These are phyloP conservation scores for Sepioteuthis lessoniana DNA, from an alignment of 2,888 invertebrate genomes.

Conservation along the genomic window DNA sequence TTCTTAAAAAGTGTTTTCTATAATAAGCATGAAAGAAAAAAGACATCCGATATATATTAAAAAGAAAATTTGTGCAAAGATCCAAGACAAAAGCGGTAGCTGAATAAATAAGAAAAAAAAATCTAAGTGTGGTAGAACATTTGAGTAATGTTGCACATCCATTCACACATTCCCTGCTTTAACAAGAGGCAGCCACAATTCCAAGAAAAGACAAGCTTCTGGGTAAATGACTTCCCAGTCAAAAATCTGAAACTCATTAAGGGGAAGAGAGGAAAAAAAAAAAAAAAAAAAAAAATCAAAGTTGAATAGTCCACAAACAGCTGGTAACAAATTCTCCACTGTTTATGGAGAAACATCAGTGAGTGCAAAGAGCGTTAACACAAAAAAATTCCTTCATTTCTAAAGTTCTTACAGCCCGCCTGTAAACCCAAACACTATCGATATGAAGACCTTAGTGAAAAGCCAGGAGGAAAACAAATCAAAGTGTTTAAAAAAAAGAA, in stretches of 20 bases:
- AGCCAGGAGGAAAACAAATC: no score
- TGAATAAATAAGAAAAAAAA: not conserved
- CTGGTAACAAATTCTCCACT: not conserved
- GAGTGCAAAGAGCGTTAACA: not conserved
- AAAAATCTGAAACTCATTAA: not conserved
- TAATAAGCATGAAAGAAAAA: not conserved
- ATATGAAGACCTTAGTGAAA: not conserved
- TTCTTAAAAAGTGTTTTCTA: not conserved
- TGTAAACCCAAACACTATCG: not conserved
- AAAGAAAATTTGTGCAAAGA: not conserved
- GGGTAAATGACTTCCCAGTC: not conserved
- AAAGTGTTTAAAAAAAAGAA: no score
- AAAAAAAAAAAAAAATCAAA: not conserved
- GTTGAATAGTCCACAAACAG: not conserved
- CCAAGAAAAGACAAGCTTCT: not conserved
- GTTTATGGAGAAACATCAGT: not conserved
- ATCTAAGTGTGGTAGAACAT: not conserved
- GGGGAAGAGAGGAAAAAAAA: not conserved
- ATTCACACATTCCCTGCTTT: not conserved
- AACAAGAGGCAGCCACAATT: not conserved
- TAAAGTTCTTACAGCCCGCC: not conserved
- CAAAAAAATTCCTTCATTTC: not conserved
- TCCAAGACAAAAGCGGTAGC: not conserved
- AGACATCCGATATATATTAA: not conserved
- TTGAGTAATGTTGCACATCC: not conserved